phyloP scores from a whole-genome alignment of 35 echinoderm and acorn worm genomes.

The Ophioderma brevispina region DNA sequence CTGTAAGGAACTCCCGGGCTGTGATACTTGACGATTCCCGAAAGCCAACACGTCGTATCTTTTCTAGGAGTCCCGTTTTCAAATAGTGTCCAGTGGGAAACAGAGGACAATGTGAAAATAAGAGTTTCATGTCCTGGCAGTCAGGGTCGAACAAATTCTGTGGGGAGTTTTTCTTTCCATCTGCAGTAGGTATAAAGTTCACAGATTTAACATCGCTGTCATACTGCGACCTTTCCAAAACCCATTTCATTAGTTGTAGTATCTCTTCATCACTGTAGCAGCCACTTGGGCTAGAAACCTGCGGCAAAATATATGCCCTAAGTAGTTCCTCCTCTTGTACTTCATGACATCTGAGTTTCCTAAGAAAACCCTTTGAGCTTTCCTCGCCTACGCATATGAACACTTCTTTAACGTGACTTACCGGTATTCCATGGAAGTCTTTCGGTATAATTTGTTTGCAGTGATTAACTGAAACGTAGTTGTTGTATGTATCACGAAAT shows the following conservation, averaged over 20 bases:
- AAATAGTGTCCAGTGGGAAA: slow-evolving; percentile 4
- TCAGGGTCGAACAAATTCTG: background rate
- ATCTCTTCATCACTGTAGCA: background rate
- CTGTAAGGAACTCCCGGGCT: background rate
- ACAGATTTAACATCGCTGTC: background rate
- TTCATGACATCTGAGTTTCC: background rate
- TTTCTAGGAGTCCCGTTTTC: background rate
- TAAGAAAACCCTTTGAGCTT: background rate
- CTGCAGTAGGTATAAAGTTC: slow-evolving; percentile 22
- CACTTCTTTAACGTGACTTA: background rate
- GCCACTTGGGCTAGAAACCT: background rate
- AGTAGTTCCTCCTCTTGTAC: background rate
- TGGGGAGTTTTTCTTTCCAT: background rate
- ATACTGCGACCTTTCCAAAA: background rate
- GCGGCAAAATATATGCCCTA: background rate
- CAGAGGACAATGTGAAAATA: background rate
- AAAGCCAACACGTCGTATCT: background rate
- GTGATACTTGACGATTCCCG: background rate
- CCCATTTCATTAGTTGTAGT: background rate
- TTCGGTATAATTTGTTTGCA: background rate
- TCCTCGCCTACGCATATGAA: background rate
- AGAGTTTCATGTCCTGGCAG: background rate
- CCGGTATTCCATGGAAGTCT: background rate
- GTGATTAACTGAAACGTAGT: background rate
- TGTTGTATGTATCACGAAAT: background rate